Evolutionary conservation across 2,113 vertebrate species (phyloP), one percentile per base, ranked within the genome.

Genomic region (Synchiropus splendidus): DNA sequence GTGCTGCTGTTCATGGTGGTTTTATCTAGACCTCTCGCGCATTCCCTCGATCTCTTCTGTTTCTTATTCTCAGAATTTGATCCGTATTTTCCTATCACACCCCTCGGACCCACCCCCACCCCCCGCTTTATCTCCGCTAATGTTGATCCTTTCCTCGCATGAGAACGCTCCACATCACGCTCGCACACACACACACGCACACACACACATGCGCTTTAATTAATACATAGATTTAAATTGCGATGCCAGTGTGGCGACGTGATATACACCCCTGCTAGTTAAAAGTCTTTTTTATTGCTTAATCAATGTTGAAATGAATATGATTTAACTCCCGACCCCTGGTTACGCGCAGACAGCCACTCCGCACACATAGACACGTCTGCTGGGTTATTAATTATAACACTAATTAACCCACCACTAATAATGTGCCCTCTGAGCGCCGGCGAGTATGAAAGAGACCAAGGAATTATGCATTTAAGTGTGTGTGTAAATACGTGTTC

Each of bases 261-360:
- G 72, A 76, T 79, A 79, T 77, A 71, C 74, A 75, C 64, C 64
- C 71, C 75, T 62, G 47, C 76, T 70, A 70, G 75, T 78, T 82
- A 74, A 78, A 73, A 82, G 72, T 74, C 72, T 73, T 78, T 79
- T 81, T 82, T 75, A 82, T 77, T 75, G 74, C 70, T 79, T 79
- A 78, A 79, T 82, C 77, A 82, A 79, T 82, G 77, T 75, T 76
- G 79, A 79, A 78, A 82, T 78, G 72, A 82, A 77, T 79, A 76
- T 73, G 79, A 78, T 82, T 79, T 82, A 77, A 74, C 76, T 76
- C 70, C 54, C 70, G 55, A 72, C 72, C 78, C 48, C 71, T 71
- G 61, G 45, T 64, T 62, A 72, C 64, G 64, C 59, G 57, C 36
- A 73, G 13, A 54, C 57, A 5, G 46, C 13, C 48, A 27, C 36